phyloP scores from a whole-genome alignment of 2,113 vertebrate genomes.

The Sclerurus mexicanus region DNA sequence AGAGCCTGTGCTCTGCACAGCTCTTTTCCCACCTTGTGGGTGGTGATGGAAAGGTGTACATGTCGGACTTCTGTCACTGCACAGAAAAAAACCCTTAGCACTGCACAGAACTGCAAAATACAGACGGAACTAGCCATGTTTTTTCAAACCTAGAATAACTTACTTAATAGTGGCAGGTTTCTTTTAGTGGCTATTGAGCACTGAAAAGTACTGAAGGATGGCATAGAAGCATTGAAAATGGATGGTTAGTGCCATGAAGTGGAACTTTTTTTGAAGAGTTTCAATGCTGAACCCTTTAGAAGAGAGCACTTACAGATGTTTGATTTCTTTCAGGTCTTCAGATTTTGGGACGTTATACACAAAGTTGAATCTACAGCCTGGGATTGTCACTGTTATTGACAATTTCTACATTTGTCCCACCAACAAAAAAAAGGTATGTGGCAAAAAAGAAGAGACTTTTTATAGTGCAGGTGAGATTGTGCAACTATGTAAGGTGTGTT shows the following conservation, averaged over 20 bases:
- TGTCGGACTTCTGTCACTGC: not conserved
- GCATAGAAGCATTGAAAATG: not conserved
- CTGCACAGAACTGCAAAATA: not conserved
- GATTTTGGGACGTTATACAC: conserved; percentile 95
- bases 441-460: not conserved
- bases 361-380: conserved; percentile 92
- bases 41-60: not conserved
- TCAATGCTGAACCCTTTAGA: not conserved
- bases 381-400: conserved; percentile 89
- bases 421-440: conserved; percentile 94
- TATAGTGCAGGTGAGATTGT: not conserved
- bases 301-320: not conserved
- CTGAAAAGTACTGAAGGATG: not conserved
- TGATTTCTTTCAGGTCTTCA: conserved; percentile 80
- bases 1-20: not conserved
- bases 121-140: not conserved
- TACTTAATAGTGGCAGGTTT: not conserved
- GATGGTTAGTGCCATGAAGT: not conserved
- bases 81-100: not conserved
- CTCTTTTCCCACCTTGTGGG: not conserved
- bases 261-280: not conserved
- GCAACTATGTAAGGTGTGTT: not conserved
- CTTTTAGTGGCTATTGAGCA: not conserved
- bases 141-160: not conserved
- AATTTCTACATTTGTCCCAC: conserved; percentile 97